Percentiles rank a stretch among this genome's conserved stretches.
phyloP scores from a whole-genome alignment of 2,888 invertebrate species.

The Schizotus pectinicornis region DNA sequence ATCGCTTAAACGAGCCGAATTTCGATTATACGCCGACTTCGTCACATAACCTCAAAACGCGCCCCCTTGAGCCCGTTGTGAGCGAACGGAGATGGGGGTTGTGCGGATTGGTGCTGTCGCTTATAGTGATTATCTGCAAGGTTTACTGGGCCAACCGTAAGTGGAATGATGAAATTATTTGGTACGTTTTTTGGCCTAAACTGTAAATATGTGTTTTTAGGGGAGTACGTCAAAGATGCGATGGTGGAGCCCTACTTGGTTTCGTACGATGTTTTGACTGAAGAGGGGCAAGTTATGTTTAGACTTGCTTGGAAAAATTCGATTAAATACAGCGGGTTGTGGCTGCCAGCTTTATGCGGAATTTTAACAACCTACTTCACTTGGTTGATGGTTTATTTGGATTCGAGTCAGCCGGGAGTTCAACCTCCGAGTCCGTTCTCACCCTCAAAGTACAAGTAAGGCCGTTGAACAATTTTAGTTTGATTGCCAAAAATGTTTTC shows the following conservation, averaged over 20 bases:
- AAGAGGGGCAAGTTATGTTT: conserved; percentile 53
- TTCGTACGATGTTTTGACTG: conserved; percentile 46
- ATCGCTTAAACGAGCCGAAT: conserved; percentile 19
- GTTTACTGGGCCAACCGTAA: conserved; percentile 50
- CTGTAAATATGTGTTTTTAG: conserved; percentile 33
- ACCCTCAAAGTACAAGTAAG: conserved; percentile 60
- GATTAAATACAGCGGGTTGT: conserved; percentile 50
- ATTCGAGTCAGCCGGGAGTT: conserved; percentile 66
- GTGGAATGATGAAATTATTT: conserved; percentile 32
- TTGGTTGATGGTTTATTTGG: conserved; percentile 67
- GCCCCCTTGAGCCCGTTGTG: conserved; percentile 32
- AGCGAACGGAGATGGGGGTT: conserved; percentile 52
- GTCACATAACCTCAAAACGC: conserved; percentile 15
- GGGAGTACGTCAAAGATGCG: conserved; percentile 37
- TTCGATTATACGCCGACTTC: not conserved
- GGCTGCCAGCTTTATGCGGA: conserved; percentile 59
- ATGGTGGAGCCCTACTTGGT: conserved; percentile 49
- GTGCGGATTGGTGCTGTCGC: conserved; percentile 48
- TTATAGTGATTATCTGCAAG: conserved; percentile 48
- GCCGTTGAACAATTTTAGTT: not conserved
- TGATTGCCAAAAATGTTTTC: conserved; percentile 19
- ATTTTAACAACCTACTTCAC: conserved; percentile 62
- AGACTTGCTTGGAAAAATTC: conserved; percentile 50
- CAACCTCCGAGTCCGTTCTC: conserved; percentile 67
- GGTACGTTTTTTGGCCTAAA: not conserved